Base-by-base conservation (phyloP, 2,888 invertebrate species). In the Diarsia brunnea region DNA sequence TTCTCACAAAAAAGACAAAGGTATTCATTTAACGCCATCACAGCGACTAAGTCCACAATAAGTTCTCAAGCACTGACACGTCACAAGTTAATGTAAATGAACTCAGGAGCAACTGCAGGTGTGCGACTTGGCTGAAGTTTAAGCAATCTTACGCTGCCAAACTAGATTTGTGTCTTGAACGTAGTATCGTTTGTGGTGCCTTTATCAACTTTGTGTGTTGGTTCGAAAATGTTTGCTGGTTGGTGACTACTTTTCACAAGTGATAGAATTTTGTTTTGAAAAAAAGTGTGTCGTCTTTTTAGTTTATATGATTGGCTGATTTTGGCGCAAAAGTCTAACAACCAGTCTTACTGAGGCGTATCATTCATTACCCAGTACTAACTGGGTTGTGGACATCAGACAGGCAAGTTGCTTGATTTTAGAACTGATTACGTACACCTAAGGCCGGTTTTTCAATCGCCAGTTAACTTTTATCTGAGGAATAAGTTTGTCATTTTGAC, bases 51-150 rank as follows among this genome's bases (percentile, higher is more conserved):
- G 66, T 79, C 55, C 55, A 75, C 80, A 84, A 82, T 86, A 84
- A 84, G 82, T 86, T 84, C 70, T 81, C 66, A 67, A 78, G 75
- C 67, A 73, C 66, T 68, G 69, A 84, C n/a, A n/a, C 84, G 85
- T 90, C 87, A 85, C 87, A 89, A 88, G 90, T 90, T 89, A 91
- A 92, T 93, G 91, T 89, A 92, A 92, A 91, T 92, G 89, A 91
- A 90, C 87, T 87, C 71, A 73, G 87, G 86, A 89, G 88, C 82
- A 89, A 88, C 84, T 90, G 89, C 91, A 92, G 91, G 91, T 93
- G 92, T 82, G 80, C 55, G 71, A 72, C 76, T 77, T 72, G 79
- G 73, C 16, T 70, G 69, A 90, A 85, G 43, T 85, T 88, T 78
- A 85, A 84, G 86, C 85, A 88, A 88, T 87, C 88, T 87, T 73